Base-by-base conservation (phyloP, 2,888 invertebrate genomes). In the Harpagoxenus sublaevis region DNA sequence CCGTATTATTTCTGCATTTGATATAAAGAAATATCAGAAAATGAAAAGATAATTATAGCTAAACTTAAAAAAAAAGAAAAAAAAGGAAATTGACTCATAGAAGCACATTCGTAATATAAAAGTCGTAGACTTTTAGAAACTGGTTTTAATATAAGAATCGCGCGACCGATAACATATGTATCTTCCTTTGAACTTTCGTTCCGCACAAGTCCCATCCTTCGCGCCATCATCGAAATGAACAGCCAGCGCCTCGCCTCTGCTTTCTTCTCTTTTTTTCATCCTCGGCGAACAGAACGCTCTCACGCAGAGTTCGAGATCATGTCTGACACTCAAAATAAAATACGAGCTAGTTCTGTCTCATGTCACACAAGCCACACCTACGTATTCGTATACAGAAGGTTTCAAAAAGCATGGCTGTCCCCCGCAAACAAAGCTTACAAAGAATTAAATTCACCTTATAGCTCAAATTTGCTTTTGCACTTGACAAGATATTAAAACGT, bases 261-360 rank as follows among this genome's bases (percentile, higher is more conserved):
- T 70, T 81, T 77, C 28, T 51, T 77, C 87, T 88, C 86, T 66
- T 83, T 86, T 82, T 71, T 74, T 78, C 60, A 45, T 70, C 18
- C 78, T 65, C 51, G 55, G 10, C 79, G 73, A n/a, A 88, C 66
- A 60, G 70, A 71, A 62, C 82, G 84, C 91, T 92, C 90, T 91
- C 92, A 91, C 89, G 92, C 92, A 65, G 90, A 88, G 92, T 73
- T 86, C 62, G 85, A 88, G 89, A 87, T 88, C 86, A 87, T 73
- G 84, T 87, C 88, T 91, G 89, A 89, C 91, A 91, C 90, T 89
- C 82, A 87, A 82, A 88, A 89, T 92, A 92, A 92, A 92, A 92
- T 92, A 92, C 92, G 92, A 92, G 91, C 91, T 88, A 91, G 92
- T 90, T 90, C 90, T 89, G 87, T 92, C 88, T 91, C 91, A 51